Base-by-base conservation (phyloP, 2,113 vertebrate species). In the Sinocyclocheilus grahami region DNA sequence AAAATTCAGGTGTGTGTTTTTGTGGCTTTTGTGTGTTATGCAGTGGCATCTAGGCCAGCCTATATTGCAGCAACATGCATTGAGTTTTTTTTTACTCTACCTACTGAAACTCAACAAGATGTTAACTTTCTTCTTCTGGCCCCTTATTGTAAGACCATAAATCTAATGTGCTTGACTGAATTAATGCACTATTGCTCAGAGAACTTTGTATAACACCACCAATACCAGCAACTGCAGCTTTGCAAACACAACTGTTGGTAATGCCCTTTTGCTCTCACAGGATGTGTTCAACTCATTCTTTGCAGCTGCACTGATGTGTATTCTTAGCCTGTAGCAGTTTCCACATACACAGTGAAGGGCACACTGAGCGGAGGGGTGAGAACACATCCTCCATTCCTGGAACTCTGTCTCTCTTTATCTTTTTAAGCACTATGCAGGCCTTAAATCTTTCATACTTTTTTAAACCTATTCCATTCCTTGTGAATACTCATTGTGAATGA, bases 351-450 rank as follows among this genome's bases (percentile, higher is more conserved):
- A 42, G 89, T 91, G 60, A 83, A 77, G 0, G 89, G 88, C 5
- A 92, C 85, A 0, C 30, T 96, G 88, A 88, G 89, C 53, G 97
- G 96, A 95, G 97, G 96, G 92, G 97, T 98, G 93, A 97, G 96
- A 60, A 58, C 3, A 48, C 72, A 48, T 48, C 42, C 72, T 75
- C 9, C 2, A 42, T 74, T 75, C 22, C 20, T 74, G 74, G 0
- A 53, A 30, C 75, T 55, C 9, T 42, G 42, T 7, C 48, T 51
- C n/a, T 76, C 42, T 76, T 27, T 51, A 3, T 51, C n/a, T 51
- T 76, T 30, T 42, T 11, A 39, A 5, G 37, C 14, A 42, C 39
- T 2, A 22, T 12, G 37, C 2, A 42, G 18, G 4, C 37, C 37
- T 39, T 72, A 58, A 62, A n/a, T 12, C 16, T 37, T 5, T 37